A percentile compares a stretch with the other conserved stretches of the same genome.
Conservation (phyloP, 2,797 vertebrate genomes). For the Squalus acanthias region DNA sequence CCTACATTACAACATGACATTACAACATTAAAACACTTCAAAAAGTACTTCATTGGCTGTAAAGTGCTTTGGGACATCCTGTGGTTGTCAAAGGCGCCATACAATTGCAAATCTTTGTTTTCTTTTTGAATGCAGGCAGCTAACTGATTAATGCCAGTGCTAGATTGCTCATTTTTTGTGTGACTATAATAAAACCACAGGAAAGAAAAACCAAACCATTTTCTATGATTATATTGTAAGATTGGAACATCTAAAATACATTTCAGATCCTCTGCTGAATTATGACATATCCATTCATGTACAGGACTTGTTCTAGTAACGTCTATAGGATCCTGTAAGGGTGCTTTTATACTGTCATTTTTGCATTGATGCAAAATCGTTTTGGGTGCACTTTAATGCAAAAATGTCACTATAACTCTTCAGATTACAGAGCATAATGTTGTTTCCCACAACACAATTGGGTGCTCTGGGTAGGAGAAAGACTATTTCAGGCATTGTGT, state of each 20-base stretch:
- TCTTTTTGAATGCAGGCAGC: not conserved
- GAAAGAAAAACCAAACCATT: not conserved
- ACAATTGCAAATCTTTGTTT: not conserved
- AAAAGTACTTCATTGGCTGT: not conserved
- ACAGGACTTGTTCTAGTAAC: not conserved
- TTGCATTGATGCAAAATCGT: slow-evolving; percentile 17
- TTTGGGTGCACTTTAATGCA: not conserved
- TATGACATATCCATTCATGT: not conserved
- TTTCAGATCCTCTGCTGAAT: not conserved
- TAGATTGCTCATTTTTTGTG: not conserved
- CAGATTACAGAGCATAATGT: not conserved
- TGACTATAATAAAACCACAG: slow-evolving; percentile 12
- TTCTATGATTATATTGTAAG: slow-evolving; percentile 11
- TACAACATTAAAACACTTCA: not conserved
- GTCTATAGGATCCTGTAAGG: not conserved
- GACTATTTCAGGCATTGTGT: slow-evolving; percentile 14
- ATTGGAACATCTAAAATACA: not conserved
- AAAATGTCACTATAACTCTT: not conserved
- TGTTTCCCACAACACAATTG: not conserved
- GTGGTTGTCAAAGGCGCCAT: not conserved
- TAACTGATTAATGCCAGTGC: not conserved
- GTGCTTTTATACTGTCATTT: slow-evolving; percentile 26
- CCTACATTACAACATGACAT: no score
- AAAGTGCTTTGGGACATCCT: not conserved
- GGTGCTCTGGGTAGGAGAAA: not conserved